phyloP scores from a whole-genome alignment of 2,888 invertebrate species.

The Sesia bembeciformis region DNA sequence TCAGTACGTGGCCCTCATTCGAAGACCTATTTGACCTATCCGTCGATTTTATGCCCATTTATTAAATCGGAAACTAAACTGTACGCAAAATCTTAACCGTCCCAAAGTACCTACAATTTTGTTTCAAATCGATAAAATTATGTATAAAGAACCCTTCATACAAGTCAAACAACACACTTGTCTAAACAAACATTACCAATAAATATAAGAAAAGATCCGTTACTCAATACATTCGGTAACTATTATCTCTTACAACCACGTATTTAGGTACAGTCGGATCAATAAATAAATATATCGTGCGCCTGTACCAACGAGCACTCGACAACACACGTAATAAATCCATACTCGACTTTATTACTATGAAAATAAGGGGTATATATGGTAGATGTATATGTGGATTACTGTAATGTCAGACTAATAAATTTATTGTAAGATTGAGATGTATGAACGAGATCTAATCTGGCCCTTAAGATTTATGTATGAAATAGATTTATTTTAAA shows the following conservation, averaged over 20 bases:
- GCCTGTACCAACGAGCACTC: neutral
- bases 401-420: slow-evolving; percentile 41
- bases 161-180: no score
- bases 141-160: no score
- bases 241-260: slow-evolving; percentile 58
- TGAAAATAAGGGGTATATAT: neutral
- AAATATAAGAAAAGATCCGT: slow-evolving; percentile 43
- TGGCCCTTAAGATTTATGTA: slow-evolving; percentile 50
- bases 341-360: neutral
- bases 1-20: no score
- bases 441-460: slow-evolving; percentile 67
- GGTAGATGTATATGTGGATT: neutral
- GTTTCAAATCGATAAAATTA: no score
- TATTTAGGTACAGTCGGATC: slow-evolving; percentile 57
- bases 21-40: no score
- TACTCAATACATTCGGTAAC: slow-evolving; percentile 41
- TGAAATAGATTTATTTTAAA: slow-evolving; percentile 56
- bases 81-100: no score
- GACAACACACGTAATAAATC: neutral
- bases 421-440: slow-evolving; percentile 69
- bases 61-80: no score
- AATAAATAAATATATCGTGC: slow-evolving; percentile 37
- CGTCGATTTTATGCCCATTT: no score
- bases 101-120: no score
- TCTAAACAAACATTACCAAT: slow-evolving; percentile 22